These are phyloP conservation scores for Cuniculus paca DNA, from an alignment of 2,797 vertebrate species.

Conservation along the genomic window DNA sequence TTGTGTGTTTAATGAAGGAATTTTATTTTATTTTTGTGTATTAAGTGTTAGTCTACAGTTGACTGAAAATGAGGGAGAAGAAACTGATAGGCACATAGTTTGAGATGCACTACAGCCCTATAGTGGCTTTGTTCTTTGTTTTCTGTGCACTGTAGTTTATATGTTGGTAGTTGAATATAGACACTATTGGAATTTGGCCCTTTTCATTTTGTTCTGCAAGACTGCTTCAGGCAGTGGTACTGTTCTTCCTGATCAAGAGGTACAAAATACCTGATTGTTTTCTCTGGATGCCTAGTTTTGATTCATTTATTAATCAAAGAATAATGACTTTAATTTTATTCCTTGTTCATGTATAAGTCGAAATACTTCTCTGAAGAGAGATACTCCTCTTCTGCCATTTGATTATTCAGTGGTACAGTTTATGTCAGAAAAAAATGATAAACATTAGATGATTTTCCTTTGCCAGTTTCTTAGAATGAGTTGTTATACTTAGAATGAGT, in stretches of 20 bases:
- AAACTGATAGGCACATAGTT: background rate
- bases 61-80: constrained; percentile 3
- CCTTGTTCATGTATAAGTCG: background rate
- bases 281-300: background rate
- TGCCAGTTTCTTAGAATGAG: background rate
- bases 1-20: background rate
- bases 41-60: background rate
- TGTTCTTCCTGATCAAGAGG: background rate
- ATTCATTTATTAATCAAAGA: background rate
- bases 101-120: background rate
- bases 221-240: background rate
- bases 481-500: background rate
- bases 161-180: background rate
- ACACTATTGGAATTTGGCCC: background rate
- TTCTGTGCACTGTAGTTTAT: background rate
- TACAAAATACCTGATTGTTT: background rate
- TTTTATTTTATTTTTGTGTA: background rate
- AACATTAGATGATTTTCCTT: background rate
- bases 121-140: background rate
- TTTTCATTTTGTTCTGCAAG: background rate
- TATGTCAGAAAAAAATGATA: background rate
- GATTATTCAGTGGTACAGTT: background rate
- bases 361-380: background rate
- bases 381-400: background rate
- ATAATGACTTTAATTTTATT: background rate